Conservation (phyloP, 2,888 invertebrate species). For the Germaria angustata region DNA sequence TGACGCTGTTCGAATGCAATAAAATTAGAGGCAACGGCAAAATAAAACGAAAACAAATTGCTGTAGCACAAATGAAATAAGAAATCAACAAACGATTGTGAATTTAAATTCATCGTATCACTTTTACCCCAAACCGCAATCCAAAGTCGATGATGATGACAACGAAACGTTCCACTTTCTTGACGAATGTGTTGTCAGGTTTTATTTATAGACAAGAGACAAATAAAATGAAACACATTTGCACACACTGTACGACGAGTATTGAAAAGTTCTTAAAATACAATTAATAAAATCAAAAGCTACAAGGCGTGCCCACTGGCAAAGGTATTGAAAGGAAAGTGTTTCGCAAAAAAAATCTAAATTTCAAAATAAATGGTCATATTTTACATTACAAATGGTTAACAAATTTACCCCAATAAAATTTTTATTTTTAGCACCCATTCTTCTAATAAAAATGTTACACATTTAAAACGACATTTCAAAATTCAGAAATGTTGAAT, state of each 20-base stretch:
- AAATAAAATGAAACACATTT: conserved; percentile 34
- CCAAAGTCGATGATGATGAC: conserved; percentile 7
- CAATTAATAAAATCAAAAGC: not conserved
- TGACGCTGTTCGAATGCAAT: conserved; percentile 59
- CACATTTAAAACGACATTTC: too few relatives aligned
- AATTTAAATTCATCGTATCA: conserved; percentile 42
- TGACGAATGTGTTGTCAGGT: conserved; percentile 61
- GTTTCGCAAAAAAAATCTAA: not conserved
- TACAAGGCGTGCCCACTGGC: not conserved
- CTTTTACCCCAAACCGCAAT: conserved; percentile 14
- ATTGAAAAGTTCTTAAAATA: not conserved
- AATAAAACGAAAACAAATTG: not conserved
- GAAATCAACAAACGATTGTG: conserved; percentile 32
- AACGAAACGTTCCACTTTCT: conserved; percentile 45
- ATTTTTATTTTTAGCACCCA: too few relatives aligned
- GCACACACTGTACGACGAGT: not conserved
- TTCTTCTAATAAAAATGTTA: too few relatives aligned
- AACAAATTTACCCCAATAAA: too few relatives aligned
- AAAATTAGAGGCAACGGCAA: conserved; percentile 31
- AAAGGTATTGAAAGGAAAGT: not conserved
- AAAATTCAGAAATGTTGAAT: too few relatives aligned
- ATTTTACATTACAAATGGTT: too few relatives aligned
- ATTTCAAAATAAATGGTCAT: not conserved
- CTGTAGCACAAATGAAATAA: conserved; percentile 25
- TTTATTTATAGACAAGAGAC: conserved; percentile 56